Evolutionary conservation across 2,888 invertebrate genomes (phyloP).

Genomic region (Aspidiotus rigidus): DNA sequence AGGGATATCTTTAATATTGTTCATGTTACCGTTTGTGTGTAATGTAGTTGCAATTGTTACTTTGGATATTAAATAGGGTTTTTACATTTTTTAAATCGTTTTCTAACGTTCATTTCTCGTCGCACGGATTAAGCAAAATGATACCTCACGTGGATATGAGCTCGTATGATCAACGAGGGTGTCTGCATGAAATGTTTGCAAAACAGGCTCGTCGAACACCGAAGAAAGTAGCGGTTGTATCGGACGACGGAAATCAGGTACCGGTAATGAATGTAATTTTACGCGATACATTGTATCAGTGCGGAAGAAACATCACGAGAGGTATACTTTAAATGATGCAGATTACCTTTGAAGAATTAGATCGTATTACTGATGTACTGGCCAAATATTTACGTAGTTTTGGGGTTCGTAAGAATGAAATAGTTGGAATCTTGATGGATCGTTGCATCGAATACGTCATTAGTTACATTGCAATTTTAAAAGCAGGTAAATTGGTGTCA

Average conservation of each 20-base stretch:
- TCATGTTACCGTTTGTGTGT: too few species aligned
- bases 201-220: slow-evolving; percentile 38
- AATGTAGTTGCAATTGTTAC: background rate
- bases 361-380: slow-evolving; percentile 53
- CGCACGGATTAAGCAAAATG: slow-evolving; percentile 31
- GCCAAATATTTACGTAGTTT: slow-evolving; percentile 48
- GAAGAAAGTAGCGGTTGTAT: slow-evolving; percentile 37
- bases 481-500: slow-evolving; percentile 37
- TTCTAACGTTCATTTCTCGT: background rate
- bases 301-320: too few species aligned
- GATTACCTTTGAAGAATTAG: slow-evolving; percentile 38
- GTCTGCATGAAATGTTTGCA: slow-evolving; percentile 39
- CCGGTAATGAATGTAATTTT: slow-evolving; percentile 6
- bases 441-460: slow-evolving; percentile 38
- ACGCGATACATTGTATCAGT: too few species aligned
- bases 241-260: slow-evolving; percentile 32
- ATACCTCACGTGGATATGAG: slow-evolving; percentile 37
- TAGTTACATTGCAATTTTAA: slow-evolving; percentile 39
- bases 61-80: background rate
- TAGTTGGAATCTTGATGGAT: slow-evolving; percentile 40
- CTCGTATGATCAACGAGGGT: slow-evolving; percentile 38
- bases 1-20: too few species aligned
- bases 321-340: slow-evolving; percentile 21
- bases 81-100: background rate
- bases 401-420: slow-evolving; percentile 37